Percentiles rank a stretch among this genome's conserved stretches.
Evolutionary conservation across 37 sponge, comb jelly and placozoan genomes (phyloP).

Genomic region (Cliona cf. orientalis): DNA sequence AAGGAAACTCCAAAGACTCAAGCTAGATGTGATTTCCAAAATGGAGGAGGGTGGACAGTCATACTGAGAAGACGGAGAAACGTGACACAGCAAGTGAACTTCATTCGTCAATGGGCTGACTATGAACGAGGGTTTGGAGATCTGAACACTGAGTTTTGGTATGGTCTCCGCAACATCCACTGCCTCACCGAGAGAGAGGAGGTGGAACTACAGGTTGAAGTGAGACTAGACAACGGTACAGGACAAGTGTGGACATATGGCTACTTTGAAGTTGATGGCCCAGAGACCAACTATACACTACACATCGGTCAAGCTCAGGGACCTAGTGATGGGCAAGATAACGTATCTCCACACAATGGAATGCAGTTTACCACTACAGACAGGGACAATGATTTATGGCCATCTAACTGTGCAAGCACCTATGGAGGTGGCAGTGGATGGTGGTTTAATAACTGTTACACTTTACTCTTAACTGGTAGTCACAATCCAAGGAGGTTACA

Average conservation of each 20-base stretch:
- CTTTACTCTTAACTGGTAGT: no score
- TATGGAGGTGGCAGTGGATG: background rate
- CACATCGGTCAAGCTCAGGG: background rate
- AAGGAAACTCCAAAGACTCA: background rate
- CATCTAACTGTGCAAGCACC: background rate
- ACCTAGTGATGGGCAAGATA: background rate
- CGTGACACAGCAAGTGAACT: background rate
- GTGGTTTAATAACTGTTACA: background rate
- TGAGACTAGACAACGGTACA: background rate
- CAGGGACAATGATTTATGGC: background rate
- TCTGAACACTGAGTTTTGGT: background rate
- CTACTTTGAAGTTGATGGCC: background rate
- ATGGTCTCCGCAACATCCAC: background rate
- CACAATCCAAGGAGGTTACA: no score
- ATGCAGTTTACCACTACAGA: background rate
- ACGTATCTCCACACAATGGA: background rate
- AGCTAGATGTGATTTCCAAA: background rate
- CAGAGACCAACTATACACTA: background rate
- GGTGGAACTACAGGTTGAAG: background rate
- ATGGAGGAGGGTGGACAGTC: background rate
- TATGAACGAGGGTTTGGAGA: background rate
- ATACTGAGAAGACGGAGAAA: background rate
- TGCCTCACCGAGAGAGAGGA: background rate
- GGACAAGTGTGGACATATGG: background rate
- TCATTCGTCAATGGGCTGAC: background rate